Conservation (phyloP, 2,888 invertebrate genomes). For the Drosophila prolongata region DNA sequence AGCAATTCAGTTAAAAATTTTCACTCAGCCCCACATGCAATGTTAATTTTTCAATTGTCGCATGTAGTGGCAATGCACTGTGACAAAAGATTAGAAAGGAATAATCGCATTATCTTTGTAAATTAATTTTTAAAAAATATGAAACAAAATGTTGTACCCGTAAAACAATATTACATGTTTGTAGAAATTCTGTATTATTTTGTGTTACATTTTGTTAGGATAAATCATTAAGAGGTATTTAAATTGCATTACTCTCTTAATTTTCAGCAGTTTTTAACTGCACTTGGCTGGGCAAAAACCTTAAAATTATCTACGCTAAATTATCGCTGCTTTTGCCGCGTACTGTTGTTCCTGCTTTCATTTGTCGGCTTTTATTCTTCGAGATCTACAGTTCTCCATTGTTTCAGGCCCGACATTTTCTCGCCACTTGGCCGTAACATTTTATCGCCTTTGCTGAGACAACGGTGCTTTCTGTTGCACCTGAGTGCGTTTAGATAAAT, state of each 20-base stretch:
- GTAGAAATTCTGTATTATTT: not conserved
- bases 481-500: conserved; percentile 57
- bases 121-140: not conserved
- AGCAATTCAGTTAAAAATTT: conserved; percentile 46
- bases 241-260: not conserved
- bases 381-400: conserved; percentile 43
- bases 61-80: conserved; percentile 24
- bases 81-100: not conserved
- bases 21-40: conserved; percentile 53
- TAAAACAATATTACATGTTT: not conserved
- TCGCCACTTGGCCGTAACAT: conserved; percentile 23
- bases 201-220: not conserved
- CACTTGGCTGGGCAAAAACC: conserved; percentile 28
- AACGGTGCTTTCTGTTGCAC: conserved; percentile 64
- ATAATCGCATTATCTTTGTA: not conserved
- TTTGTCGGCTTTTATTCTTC: conserved; percentile 25
- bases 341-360: conserved; percentile 52
- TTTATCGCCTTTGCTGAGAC: conserved; percentile 10
- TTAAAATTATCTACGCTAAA: conserved; percentile 66
- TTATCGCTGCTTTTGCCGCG: conserved; percentile 41
- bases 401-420: conserved; percentile 41
- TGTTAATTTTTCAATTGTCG: conserved; percentile 53
- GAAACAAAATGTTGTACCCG: not conserved
- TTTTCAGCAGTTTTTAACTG: conserved; percentile 25
- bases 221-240: not conserved